Base-by-base conservation (phyloP, 2,113 vertebrate species). In the Scortum barcoo region DNA sequence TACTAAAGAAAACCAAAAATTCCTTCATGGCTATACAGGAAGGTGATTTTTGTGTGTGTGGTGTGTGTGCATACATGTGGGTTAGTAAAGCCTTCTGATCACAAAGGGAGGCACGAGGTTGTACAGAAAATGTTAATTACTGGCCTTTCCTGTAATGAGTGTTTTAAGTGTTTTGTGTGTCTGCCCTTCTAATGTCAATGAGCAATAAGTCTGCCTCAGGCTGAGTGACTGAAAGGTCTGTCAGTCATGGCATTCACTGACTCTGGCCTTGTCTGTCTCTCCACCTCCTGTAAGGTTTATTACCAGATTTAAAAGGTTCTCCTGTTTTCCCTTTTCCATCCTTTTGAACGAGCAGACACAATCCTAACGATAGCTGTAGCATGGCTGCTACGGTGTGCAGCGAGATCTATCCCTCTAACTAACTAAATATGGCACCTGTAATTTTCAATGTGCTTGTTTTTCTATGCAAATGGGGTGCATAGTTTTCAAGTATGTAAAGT, bases 161-260 rank as follows among this genome's bases (percentile, higher is more conserved):
- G 67, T 84, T 89, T 89, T 85, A 89, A 85, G 76, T 74, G 78
- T n/a, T n/a, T n/a, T 88, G 72, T 67, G 72, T 48, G 54, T 80
- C 75, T 88, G 75, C 24, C 81, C 83, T 86, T 91, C 81, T 78
- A 71, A 84, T 79, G 86, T 88, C 91, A 86, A 81, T 86, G 89
- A 86, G 85, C 85, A 86, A 81, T 83, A 78, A 71, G 81, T 87
- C 68, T 72, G 87, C 86, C 73, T 78, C 69, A n/a, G 88, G 85
- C 83, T 69, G 82, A 86, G 72, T 42, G 86, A 86, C 74, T 89
- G 88, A 89, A 88, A 92, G 87, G 76, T 85, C 83, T 87, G 83
- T 88, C 93, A 76, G 78, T 93, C 87, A 89, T 90, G 76, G 46
- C 81, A 90, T 88, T 80, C 88, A 93, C 85, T 40, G 61, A 63